Percentiles rank a stretch among this genome's conserved stretches.
phyloP scores from a whole-genome alignment of 2,797 vertebrate genomes.

The Mionectes olivaceus region DNA sequence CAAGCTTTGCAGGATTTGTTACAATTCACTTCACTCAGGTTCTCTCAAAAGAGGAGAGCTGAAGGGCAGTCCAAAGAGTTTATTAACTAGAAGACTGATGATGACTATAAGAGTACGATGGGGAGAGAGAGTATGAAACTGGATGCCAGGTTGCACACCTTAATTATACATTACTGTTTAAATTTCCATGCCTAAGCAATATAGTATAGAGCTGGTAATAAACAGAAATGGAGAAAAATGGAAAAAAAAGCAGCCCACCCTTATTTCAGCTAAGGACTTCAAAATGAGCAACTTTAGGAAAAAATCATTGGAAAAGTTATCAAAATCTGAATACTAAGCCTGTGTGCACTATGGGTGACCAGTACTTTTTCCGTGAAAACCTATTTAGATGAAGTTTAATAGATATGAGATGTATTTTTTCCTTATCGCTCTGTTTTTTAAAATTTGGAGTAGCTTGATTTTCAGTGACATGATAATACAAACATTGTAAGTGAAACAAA shows the following conservation, averaged over 20 bases:
- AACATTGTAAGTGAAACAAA: not conserved
- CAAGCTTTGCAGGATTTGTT: slow-evolving; percentile 23
- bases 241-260: not conserved
- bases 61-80: not conserved
- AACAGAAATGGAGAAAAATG: not conserved
- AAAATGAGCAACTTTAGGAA: not conserved
- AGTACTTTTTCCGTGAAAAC: not conserved
- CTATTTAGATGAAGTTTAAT: not conserved
- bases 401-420: not conserved
- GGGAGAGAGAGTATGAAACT: not conserved
- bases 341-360: not conserved
- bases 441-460: not conserved
- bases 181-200: not conserved
- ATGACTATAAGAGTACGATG: not conserved
- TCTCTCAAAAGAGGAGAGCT: not conserved
- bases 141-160: not conserved
- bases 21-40: not conserved
- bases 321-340: not conserved
- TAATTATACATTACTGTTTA: not conserved
- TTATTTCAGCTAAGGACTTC: not conserved
- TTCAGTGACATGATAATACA: not conserved
- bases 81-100: not conserved
- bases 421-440: not conserved
- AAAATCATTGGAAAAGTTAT: not conserved
- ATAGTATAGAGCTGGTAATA: not conserved